Base-by-base conservation (phyloP, 2,113 vertebrate species). In the Cariama cristata region DNA sequence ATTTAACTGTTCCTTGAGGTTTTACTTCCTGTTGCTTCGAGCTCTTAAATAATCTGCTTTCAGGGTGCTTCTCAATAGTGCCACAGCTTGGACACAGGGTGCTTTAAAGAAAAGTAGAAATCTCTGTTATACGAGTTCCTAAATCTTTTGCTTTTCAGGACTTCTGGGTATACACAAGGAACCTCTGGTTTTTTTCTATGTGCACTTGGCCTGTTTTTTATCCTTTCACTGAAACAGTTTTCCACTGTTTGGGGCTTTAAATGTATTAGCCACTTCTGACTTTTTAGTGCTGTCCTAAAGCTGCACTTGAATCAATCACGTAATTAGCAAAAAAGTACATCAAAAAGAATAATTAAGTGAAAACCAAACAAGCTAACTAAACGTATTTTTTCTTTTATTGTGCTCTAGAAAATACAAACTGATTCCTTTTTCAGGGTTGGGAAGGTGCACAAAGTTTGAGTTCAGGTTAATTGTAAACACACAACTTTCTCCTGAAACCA, bases 381-480 rank as follows among this genome's bases (percentile, higher is more conserved):
- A 50, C 8, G 40, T 42, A 3, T 23, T 64, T 59, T 74, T 75
- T 24, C 18, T 82, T 80, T 62, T 33, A 8, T 16, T 14, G 8
- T 83, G 26, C 27, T 56, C 15, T 66, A 60, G 76, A 77, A 96
- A 44, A 40, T n/a, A 21, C 8, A 66, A 60, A n/a, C 6, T 7
- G 49, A 59, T 93, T 92, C 28, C 4, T 81, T 85, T 80, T 68
- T 62, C 44, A 82, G 53, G 40, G 5, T 4, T 79, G 66, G 77
- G 49, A 91, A 53, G 63, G 44, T 83, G 62, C 49, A 64, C 40
- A 40, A 44, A 67, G 28, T 55, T 89, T 66, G 74, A 76, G 40
- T 80, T 80, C 86, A 94, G 66, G 74, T 95, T 87, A 95, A 68
- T 79, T 79, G 40, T 85, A 91, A 81, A 38, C 52, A 77, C 28